These are phyloP conservation scores for Lamellibrachia columna DNA, from an alignment of 2,888 invertebrate genomes.

Conservation along the genomic window DNA sequence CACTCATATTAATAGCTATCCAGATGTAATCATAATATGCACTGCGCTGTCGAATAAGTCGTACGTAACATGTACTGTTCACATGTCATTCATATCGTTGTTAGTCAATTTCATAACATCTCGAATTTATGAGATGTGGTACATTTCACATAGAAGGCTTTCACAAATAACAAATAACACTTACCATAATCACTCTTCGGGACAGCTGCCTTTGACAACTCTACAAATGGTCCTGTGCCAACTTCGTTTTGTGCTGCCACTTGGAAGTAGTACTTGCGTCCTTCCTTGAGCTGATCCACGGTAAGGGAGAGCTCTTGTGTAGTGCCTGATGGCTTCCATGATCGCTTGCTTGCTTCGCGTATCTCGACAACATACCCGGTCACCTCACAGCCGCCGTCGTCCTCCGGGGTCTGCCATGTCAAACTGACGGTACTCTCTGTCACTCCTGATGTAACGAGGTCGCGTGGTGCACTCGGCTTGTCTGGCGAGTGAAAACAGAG, in stretches of 20 bases:
- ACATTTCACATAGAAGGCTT: not conserved
- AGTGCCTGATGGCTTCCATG: conserved; percentile 28
- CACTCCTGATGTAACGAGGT: conserved; percentile 40
- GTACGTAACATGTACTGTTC: no score
- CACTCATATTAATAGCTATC: not conserved
- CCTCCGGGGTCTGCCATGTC: conserved; percentile 72
- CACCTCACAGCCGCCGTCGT: conserved; percentile 44
- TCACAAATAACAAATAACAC: conserved; percentile 55
- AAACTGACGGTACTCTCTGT: conserved; percentile 38
- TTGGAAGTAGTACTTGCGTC: conserved; percentile 78
- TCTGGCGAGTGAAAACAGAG: conserved; percentile 33
- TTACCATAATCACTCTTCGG: conserved; percentile 72
- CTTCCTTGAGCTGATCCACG: conserved; percentile 48
- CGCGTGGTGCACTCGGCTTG: conserved; percentile 46
- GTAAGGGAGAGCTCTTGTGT: conserved; percentile 27
- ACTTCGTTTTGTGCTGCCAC: conserved; percentile 88
- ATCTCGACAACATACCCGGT: conserved; percentile 48
- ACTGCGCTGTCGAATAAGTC: not conserved
- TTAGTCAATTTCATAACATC: not conserved
- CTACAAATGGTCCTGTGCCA: conserved; percentile 68
- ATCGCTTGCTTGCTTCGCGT: conserved; percentile 31
- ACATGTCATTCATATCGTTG: not conserved
- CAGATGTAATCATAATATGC: not conserved
- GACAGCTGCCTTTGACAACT: conserved; percentile 47
- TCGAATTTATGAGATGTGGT: not conserved